These are phyloP conservation scores for Labeo rohita DNA, from an alignment of 2,113 vertebrate species.

Conservation along the genomic window DNA sequence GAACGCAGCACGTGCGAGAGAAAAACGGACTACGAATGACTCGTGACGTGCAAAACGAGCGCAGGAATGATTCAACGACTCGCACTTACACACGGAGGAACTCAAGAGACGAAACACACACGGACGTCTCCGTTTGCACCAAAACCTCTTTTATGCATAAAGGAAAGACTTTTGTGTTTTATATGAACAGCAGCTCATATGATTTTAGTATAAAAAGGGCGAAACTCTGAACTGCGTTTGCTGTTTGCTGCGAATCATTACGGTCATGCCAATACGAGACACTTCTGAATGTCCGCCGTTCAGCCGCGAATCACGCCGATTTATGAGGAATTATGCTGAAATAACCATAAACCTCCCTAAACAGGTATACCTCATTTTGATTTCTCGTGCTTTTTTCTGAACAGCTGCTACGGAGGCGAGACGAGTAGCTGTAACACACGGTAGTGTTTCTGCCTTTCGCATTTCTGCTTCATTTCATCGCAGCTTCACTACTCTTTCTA, in stretches of 20 bases:
- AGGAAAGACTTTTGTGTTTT: conserved; percentile 45
- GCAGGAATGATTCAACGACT: background rate
- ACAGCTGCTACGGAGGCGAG: background rate
- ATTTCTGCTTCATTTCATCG: background rate
- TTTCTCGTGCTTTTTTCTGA: conserved; percentile 23
- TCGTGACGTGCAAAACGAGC: background rate
- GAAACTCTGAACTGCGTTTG: conserved; percentile 81
- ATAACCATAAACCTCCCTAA: conserved; percentile 34
- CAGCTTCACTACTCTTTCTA: background rate
- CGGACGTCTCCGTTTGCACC: conserved; percentile 41
- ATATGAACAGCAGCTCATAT: conserved; percentile 59
- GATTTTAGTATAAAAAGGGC: conserved; percentile 88
- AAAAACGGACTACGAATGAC: background rate
- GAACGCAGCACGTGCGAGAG: background rate
- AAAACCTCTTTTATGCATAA: conserved; percentile 35
- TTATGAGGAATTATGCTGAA: conserved; percentile 16
- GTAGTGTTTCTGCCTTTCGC: conserved; percentile 16
- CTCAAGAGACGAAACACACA: background rate
- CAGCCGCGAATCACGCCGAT: conserved; percentile 86
- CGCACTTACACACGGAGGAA: background rate
- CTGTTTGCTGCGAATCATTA: conserved; percentile 87
- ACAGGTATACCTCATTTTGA: conserved; percentile 35
- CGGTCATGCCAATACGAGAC: conserved; percentile 97
- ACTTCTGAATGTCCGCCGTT: conserved; percentile 99
- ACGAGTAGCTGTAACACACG: background rate